A percentile compares a stretch with the other conserved stretches of the same genome.
phyloP scores from a whole-genome alignment of 2,888 invertebrate genomes.

The Corythucha ciliata region DNA sequence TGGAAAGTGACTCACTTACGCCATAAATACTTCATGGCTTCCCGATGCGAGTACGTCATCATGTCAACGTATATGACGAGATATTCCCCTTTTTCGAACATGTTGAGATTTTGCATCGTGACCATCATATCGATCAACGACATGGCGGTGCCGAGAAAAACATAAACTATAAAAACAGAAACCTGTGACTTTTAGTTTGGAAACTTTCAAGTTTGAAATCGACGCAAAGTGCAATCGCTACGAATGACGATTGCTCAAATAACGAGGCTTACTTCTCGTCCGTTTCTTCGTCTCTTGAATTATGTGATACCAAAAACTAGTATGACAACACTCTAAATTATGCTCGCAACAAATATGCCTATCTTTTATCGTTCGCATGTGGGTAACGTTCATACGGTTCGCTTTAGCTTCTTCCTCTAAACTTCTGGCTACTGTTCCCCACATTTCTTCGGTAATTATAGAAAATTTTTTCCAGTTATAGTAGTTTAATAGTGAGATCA shows the following conservation, averaged over 20 bases:
- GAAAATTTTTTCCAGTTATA: constrained; percentile 92
- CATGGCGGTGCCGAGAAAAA: constrained; percentile 79
- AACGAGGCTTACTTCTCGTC: constrained; percentile 54
- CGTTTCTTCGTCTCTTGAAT: constrained; percentile 75
- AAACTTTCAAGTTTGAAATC: neutral
- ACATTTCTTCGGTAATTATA: constrained; percentile 71
- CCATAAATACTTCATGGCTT: constrained; percentile 71
- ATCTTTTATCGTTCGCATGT: constrained; percentile 60
- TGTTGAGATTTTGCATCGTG: constrained; percentile 76
- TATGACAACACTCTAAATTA: constrained; percentile 63
- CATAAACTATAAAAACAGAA: constrained; percentile 72
- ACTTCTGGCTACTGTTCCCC: constrained; percentile 72
- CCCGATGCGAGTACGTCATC: constrained; percentile 67
- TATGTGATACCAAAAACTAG: constrained; percentile 72
- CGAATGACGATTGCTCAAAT: neutral
- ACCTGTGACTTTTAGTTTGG: constrained; percentile 4
- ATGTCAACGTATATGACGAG: constrained; percentile 91
- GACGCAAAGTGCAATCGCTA: neutral
- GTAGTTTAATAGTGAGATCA: constrained; percentile 79
- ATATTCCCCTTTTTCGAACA: constrained; percentile 87
- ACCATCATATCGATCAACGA: constrained; percentile 84
- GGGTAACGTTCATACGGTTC: constrained; percentile 76
- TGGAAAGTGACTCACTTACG: constrained; percentile 48
- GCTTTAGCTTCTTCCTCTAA: constrained; percentile 64
- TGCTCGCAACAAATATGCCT: constrained; percentile 68